Conservation (phyloP, 2,888 invertebrate genomes). For the Plemyria rubiginata region DNA sequence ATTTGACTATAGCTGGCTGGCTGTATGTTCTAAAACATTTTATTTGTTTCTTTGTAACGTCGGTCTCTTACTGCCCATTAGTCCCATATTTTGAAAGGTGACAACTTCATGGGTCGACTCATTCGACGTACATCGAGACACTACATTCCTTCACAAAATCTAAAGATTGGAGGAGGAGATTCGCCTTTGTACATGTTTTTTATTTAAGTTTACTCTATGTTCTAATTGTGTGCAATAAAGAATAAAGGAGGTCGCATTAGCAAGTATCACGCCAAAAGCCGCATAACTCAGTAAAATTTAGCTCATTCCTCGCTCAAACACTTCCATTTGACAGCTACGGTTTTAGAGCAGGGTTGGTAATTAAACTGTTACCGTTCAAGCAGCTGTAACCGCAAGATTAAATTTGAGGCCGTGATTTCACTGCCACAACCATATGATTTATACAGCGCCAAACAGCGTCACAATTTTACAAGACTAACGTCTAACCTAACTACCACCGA, state of each 20-base stretch:
- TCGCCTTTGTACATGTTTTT: too few species aligned
- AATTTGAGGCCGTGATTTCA: not conserved
- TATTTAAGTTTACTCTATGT: too few species aligned
- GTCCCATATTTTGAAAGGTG: slow-evolving; percentile 1
- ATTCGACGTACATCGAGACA: too few species aligned
- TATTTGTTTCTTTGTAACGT: slow-evolving; percentile 20
- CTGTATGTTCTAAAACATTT: slow-evolving; percentile 11
- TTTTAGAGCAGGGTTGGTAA: not conserved
- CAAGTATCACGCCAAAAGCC: too few species aligned
- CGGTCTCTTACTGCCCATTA: slow-evolving; percentile 14
- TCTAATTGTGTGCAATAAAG: too few species aligned
- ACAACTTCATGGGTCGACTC: too few species aligned
- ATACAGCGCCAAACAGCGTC: too few species aligned
- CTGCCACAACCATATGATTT: not conserved
- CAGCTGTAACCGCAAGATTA: not conserved
- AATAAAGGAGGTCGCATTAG: too few species aligned
- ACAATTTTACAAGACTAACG: too few species aligned
- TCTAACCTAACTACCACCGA: too few species aligned
- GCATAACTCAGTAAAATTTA: not conserved
- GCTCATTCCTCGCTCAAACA: not conserved
- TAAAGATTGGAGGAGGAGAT: too few species aligned
- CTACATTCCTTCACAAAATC: too few species aligned
- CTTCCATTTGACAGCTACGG: not conserved
- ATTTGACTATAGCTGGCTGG: not conserved
- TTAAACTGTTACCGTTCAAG: not conserved